These are phyloP conservation scores for Phthorimaea operculella DNA, from an alignment of 1,140 invertebrate species.

Conservation along the genomic window DNA sequence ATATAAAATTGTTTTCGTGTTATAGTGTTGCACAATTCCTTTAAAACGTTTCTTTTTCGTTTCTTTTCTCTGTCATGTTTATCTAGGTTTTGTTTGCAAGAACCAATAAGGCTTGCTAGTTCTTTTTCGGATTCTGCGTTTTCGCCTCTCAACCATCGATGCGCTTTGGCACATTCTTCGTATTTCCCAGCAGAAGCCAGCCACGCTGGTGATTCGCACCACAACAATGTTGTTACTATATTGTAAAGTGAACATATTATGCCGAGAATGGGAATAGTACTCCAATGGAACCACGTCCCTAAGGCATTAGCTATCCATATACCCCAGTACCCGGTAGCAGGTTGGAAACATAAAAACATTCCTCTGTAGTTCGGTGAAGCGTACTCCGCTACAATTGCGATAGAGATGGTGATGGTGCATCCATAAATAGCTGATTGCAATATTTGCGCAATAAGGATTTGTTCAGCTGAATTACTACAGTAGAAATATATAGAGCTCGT, in stretches of 20 bases:
- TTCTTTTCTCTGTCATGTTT: no score
- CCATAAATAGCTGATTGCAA: conserved; percentile 6
- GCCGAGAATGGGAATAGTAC: neutral
- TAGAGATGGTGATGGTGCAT: conserved; percentile 8
- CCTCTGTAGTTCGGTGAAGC: conserved; percentile 17
- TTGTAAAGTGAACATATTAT: neutral
- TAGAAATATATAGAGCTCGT: conserved; percentile 4
- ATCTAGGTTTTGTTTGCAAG: neutral
- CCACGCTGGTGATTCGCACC: conserved; percentile 22
- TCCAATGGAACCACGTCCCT: conserved; percentile 34
- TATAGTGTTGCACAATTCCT: neutral
- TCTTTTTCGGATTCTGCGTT: conserved; percentile 12
- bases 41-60: neutral
- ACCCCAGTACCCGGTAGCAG: conserved; percentile 21
- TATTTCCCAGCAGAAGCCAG: conserved; percentile 18
- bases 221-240: conserved; percentile 5
- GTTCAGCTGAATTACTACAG: conserved; percentile 3
- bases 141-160: conserved; percentile 15
- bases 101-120: conserved; percentile 15
- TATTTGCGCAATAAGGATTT: conserved; percentile 9
- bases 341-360: conserved; percentile 15
- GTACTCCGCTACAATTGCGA: conserved; percentile 14
- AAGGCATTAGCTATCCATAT: conserved; percentile 29
- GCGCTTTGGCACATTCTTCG: conserved; percentile 18
- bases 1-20: conserved; percentile 6